phyloP scores from a whole-genome alignment of 2,113 vertebrate species.

The Stigmatopora nigra region DNA sequence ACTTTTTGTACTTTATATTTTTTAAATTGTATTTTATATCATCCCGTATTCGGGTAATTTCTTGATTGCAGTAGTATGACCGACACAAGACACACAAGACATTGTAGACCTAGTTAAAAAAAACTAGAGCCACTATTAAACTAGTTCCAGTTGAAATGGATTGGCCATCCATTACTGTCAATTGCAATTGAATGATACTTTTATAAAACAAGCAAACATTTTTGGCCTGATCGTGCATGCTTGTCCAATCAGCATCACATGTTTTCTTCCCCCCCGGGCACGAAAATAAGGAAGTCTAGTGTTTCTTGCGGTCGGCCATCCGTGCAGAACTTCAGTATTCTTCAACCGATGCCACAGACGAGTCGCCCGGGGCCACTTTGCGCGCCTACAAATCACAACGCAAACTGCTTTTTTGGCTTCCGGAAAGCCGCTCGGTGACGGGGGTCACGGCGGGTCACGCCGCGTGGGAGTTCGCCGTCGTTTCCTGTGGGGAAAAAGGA shows the following conservation, averaged over 20 bases:
- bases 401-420: constrained; percentile 5
- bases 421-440: constrained; percentile 8
- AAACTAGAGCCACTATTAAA: too few relatives aligned
- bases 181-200: too few relatives aligned
- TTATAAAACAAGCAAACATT: too few relatives aligned
- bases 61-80: too few relatives aligned
- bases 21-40: too few relatives aligned
- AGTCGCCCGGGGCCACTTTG: background rate
- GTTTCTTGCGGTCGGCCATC: constrained; percentile 32
- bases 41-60: too few relatives aligned
- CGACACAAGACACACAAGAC: too few relatives aligned
- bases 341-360: constrained; percentile 43
- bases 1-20: too few relatives aligned
- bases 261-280: constrained; percentile 22
- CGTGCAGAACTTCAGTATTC: constrained; percentile 64
- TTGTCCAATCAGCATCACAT: constrained; percentile 4
- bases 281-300: constrained; percentile 35
- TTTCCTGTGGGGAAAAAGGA: constrained; percentile 52
- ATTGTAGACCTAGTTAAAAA: too few relatives aligned
- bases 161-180: too few relatives aligned
- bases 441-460: constrained; percentile 36
- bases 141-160: too few relatives aligned
- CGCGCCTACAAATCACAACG: background rate
- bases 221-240: too few relatives aligned
- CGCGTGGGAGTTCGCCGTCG: constrained; percentile 44